A percentile compares a stretch with the other conserved stretches of the same genome.
These are phyloP conservation scores for Pseudorasbora parva DNA, from an alignment of 2,113 vertebrate species.

Conservation along the genomic window DNA sequence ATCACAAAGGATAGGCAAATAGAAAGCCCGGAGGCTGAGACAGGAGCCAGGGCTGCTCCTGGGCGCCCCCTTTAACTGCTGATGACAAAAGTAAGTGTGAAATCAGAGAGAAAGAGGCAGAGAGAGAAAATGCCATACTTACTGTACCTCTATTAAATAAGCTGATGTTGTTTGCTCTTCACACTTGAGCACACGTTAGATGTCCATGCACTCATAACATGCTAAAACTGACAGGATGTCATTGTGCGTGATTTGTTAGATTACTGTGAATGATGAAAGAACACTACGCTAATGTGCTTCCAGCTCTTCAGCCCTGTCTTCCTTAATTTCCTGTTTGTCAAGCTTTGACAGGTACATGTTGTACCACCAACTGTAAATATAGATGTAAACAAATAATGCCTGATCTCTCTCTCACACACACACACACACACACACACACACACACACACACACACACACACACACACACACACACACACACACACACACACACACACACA, in stretches of 20 bases:
- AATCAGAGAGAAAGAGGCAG: background rate
- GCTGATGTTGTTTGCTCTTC: slow-evolving; percentile 7
- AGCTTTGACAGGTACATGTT: slow-evolving; percentile 59
- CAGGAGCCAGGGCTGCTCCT: slow-evolving; percentile 49
- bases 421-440: slow-evolving; percentile 46
- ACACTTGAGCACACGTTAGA: background rate
- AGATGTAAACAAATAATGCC: slow-evolving; percentile 39
- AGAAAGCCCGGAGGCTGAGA: slow-evolving; percentile 43
- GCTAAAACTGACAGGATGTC: slow-evolving; percentile 42
- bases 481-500: slow-evolving; percentile 50
- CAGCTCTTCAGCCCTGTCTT: slow-evolving; percentile 57
- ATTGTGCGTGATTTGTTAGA: slow-evolving; percentile 41
- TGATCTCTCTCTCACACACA: slow-evolving; percentile 24
- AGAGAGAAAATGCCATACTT: slow-evolving; percentile 6
- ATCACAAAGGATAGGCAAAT: slow-evolving; percentile 56
- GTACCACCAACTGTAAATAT: slow-evolving; percentile 44
- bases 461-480: slow-evolving; percentile 51
- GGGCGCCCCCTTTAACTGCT: slow-evolving; percentile 63
- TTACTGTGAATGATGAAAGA: slow-evolving; percentile 22
- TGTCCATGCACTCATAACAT: slow-evolving; percentile 4
- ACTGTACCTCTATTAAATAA: slow-evolving; percentile 25
- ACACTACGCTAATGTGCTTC: slow-evolving; percentile 26
- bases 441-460: slow-evolving; percentile 51
- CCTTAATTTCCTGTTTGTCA: slow-evolving; percentile 79
- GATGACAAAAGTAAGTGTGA: slow-evolving; percentile 35